Percentiles rank a stretch among this genome's conserved stretches.
Conservation (phyloP, 1,140 invertebrate species). For the Triops longicaudatus region DNA sequence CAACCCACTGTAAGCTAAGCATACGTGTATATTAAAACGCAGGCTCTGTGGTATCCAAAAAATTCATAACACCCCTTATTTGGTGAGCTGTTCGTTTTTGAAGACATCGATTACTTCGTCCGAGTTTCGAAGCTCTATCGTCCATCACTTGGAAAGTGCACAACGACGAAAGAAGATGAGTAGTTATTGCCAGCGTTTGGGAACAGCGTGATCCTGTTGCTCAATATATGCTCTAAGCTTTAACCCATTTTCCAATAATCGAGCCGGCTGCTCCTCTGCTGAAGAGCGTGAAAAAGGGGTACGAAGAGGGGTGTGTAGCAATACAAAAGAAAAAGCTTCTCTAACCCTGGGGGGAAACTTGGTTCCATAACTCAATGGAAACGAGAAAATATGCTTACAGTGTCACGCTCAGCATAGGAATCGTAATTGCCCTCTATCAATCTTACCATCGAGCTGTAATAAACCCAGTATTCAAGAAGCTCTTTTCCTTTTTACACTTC, state of each 20-base stretch:
- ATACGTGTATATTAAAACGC: no score
- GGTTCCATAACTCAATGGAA: background rate
- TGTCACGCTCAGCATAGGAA: background rate
- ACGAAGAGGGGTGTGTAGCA: background rate
- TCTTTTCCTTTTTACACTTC: no score
- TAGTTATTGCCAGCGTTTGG: background rate
- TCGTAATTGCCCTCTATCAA: background rate
- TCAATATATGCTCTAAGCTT: constrained; percentile 5
- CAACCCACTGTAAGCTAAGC: no score
- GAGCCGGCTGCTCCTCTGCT: background rate
- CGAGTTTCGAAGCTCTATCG: background rate
- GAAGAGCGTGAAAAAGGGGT: background rate
- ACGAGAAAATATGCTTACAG: background rate
- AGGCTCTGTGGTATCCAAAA: background rate
- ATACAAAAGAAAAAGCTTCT: no score
- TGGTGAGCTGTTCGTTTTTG: background rate
- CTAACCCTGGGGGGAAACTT: no score
- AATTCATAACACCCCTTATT: background rate
- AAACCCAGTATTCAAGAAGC: background rate
- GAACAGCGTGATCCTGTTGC: constrained; percentile 2
- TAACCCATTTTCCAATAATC: background rate
- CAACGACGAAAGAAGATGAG: constrained; percentile 11
- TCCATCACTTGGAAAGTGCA: background rate
- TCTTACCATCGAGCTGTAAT: background rate
- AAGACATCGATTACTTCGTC: background rate